A percentile compares a stretch with the other conserved stretches of the same genome.
Evolutionary conservation across 2,888 invertebrate species (phyloP).

Genomic region (Onchidella celtica): DNA sequence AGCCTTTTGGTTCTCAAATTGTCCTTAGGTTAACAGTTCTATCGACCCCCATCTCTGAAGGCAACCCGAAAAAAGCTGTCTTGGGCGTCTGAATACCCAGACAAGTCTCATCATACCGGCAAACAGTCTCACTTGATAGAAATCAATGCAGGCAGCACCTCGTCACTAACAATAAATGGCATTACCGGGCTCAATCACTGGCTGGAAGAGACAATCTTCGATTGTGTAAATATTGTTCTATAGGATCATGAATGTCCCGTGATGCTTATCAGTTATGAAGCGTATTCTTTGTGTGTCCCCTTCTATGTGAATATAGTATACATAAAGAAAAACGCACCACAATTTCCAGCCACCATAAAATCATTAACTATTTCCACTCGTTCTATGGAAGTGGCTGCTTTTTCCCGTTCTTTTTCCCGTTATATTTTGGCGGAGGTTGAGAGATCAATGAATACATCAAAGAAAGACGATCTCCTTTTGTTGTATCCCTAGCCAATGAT

Average conservation of each 20-base stretch:
- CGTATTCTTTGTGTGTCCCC: neutral
- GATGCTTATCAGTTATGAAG: constrained; percentile 10
- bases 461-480: too few species aligned
- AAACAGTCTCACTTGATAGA: neutral
- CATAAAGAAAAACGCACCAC: too few species aligned
- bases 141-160: constrained; percentile 27
- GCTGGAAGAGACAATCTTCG: neutral
- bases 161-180: constrained; percentile 10
- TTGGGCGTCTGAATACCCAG: neutral
- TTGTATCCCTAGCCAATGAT: too few species aligned
- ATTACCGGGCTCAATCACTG: neutral
- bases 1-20: neutral
- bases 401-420: too few species aligned
- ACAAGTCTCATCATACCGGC: neutral
- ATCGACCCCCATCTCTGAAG: neutral
- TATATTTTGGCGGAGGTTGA: too few species aligned
- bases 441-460: too few species aligned
- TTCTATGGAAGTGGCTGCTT: too few species aligned
- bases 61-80: neutral
- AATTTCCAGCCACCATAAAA: too few species aligned
- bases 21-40: neutral
- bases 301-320: too few species aligned
- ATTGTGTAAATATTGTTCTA: constrained; percentile 12
- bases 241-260: neutral
- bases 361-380: too few species aligned